Base-by-base conservation (phyloP, 2,888 invertebrate genomes). In the Synanthedon tipuliformis region DNA sequence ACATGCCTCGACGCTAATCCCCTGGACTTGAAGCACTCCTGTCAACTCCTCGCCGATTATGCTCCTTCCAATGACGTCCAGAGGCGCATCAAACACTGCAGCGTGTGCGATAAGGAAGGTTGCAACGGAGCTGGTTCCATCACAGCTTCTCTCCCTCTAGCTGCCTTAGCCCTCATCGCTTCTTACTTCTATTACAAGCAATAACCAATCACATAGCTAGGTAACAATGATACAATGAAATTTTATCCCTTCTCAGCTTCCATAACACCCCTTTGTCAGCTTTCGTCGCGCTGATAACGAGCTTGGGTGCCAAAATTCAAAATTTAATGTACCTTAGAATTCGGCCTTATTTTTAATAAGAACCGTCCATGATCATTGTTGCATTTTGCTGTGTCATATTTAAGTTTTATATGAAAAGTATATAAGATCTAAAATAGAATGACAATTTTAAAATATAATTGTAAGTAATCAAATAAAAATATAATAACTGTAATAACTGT, bases 51-150 rank as follows among this genome's bases (percentile, higher is more conserved):
- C 45, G 69, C 73, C 40, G 62, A 53, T 48, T 53, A 62, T n/a
- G 58, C 73, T 11, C 13, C 56, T 16, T 57, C 61, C 3, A 56
- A 56, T 4, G 61, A 66, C 16, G 65, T 68, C 18, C 54, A 55
- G 57, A 72, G 61, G 62, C 71, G 62, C 56, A 68, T 86, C 61
- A 77, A 72, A 54, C 60, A 69, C 59, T 87, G 86, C 77, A 68
- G 68, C 54, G 75, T 85, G 48, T 90, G 90, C 64, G 78, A 85
- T 64, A 81, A 77, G 56, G 89, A 90, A 55, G 78, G 71, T 53
- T 90, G 90, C 74, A 90, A 90, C 60, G 78, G 77, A 27, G 83
- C 83, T 53, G 75, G 74, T 10, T 66, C 82, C n/a, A 58, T 77
- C 23, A 60, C 71, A 7, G 69, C 77, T 54, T 83, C 85, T 4